Base-by-base conservation (phyloP, 1,140 invertebrate genomes). In the Tetramorium parvispinum region DNA sequence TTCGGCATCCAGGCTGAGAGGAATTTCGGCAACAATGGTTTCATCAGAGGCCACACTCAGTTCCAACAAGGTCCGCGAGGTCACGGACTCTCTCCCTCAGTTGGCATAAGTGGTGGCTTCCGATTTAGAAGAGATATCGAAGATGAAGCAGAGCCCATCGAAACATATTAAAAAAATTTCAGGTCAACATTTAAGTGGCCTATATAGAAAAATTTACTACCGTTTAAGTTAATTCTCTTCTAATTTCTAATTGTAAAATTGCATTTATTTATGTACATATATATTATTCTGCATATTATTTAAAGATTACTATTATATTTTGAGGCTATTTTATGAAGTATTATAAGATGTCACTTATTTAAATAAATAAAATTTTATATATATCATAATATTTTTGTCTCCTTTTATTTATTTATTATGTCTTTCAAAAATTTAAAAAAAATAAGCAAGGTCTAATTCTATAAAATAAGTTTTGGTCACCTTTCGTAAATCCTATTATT, bases 51-150 rank as follows among this genome's bases (percentile, higher is more conserved):
- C 43, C 32, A 59, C 0, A 27, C 13, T 2, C 49, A 81, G 3
- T n/a, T 81, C 40, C 63, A 81, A 27, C 63, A 13, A 46, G 13
- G 32, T 24, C 63, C 46, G 3, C 2, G 46, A 55, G 63, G 49
- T 10, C 59, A 53, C 0, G 18, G 75, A n/a, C 8, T 79, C 1
- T 79, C 77, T 53, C 77, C 77, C 0, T 79, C 77, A 7, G 13
- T 53, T 53, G 77, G 61, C 18, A 0, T 79, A 51, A 68, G 18
- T 40, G 61, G 59, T 40, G 61, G 87, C 1, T 88, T 68, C 13
- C 85, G 89, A 86, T 91, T 92, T 76, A 71, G 57, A 37, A 85
- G 89, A 11, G 16, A 75, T 1, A n/a, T 40, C 10, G 37, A 40
- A 24, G 86, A 91, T 18, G 27, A 83, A 32, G 7, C 16, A 46